Evolutionary conservation across 2,113 vertebrate genomes (phyloP).

Genomic region (Nanorana parkeri): DNA sequence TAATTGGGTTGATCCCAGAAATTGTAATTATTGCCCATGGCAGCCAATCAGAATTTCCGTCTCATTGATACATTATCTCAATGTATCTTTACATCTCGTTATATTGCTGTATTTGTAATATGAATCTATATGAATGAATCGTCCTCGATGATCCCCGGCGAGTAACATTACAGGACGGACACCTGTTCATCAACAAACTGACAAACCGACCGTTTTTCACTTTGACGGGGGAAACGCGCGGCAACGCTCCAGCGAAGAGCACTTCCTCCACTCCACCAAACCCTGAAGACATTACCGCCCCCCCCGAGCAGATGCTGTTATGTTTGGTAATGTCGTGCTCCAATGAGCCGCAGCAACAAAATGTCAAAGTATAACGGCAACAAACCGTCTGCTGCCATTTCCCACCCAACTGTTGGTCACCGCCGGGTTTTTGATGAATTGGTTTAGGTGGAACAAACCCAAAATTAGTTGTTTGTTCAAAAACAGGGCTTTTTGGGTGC

Average conservation of each 20-base stretch:
- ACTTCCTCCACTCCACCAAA: slow-evolving; percentile 33
- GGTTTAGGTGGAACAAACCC: too few species aligned
- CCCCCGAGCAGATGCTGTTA: slow-evolving; percentile 28
- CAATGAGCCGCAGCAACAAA: slow-evolving; percentile 11
- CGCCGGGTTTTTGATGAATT: background rate
- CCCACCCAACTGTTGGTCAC: background rate
- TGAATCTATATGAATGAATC: too few species aligned
- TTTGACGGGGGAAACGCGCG: background rate
- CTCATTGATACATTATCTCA: too few species aligned
- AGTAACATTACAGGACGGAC: background rate
- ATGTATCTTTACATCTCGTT: too few species aligned
- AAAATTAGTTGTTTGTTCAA: too few species aligned
- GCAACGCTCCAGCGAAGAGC: slow-evolving; percentile 15
- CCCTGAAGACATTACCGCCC: background rate
- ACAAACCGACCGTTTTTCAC: background rate
- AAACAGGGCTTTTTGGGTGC: too few species aligned
- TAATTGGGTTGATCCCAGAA: too few species aligned
- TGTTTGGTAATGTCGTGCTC: slow-evolving; percentile 14
- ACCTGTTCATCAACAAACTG: background rate
- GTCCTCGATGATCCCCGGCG: too few species aligned
- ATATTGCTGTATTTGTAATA: too few species aligned
- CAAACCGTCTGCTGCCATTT: too few species aligned
- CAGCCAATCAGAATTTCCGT: too few species aligned
- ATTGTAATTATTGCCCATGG: too few species aligned
- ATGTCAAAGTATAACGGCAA: background rate